Conservation (phyloP, 2,888 invertebrate genomes). For the Hedya salicella region DNA sequence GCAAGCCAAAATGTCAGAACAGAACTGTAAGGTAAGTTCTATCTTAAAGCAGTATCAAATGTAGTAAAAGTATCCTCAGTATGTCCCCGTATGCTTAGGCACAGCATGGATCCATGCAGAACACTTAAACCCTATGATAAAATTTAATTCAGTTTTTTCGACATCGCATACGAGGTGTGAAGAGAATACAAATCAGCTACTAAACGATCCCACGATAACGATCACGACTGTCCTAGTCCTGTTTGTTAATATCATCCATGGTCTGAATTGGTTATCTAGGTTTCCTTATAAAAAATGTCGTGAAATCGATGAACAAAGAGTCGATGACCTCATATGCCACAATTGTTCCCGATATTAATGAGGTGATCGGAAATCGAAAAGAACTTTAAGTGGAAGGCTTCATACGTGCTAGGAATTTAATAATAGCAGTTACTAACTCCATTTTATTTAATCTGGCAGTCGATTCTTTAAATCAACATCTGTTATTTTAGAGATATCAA, state of each 20-base stretch:
- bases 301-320: constrained; percentile 46
- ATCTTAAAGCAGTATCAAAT: too few relatives aligned
- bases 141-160: too few relatives aligned
- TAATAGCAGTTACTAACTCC: constrained; percentile 20
- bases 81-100: too few relatives aligned
- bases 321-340: constrained; percentile 49
- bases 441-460: too few relatives aligned
- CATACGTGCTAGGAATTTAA: constrained; percentile 47
- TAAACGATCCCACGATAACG: constrained; percentile 20
- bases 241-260: constrained; percentile 26
- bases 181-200: constrained; percentile 17
- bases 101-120: too few relatives aligned
- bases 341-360: constrained; percentile 46
- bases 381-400: constrained; percentile 43
- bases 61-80: too few relatives aligned
- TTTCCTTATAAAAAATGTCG: constrained; percentile 21
- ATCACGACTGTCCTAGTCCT: constrained; percentile 5
- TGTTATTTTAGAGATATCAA: too few relatives aligned
- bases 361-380: constrained; percentile 49
- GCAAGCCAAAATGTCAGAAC: too few relatives aligned
- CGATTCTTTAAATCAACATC: not conserved
- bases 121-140: too few relatives aligned
- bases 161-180: not conserved
- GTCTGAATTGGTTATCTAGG: constrained; percentile 32
- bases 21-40: too few relatives aligned